Percentiles rank a stretch among this genome's conserved stretches.
Evolutionary conservation across 2,113 vertebrate genomes (phyloP).

Genomic region (Enhydra lutris): DNA sequence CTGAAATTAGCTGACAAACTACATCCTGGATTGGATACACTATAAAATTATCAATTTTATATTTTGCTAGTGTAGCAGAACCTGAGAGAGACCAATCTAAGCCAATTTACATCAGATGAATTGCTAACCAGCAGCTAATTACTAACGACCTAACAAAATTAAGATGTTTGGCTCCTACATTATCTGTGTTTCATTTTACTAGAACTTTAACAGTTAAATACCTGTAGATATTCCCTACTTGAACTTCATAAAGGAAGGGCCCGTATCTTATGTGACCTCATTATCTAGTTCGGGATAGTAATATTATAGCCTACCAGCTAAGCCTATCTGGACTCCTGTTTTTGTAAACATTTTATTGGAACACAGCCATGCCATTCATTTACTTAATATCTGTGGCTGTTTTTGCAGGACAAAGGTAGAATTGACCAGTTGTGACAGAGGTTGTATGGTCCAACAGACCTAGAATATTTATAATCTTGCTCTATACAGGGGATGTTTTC

Average conservation of each 20-base stretch:
- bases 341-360: constrained; percentile 33
- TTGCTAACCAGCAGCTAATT: background rate
- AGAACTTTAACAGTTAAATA: background rate
- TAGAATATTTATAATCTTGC: background rate
- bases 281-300: background rate
- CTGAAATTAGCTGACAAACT: background rate
- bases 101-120: background rate
- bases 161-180: background rate
- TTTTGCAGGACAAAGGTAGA: background rate
- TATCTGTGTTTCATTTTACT: background rate
- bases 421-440: background rate
- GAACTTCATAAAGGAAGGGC: background rate
- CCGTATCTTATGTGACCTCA: background rate
- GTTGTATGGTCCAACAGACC: background rate
- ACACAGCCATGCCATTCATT: background rate
- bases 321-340: background rate
- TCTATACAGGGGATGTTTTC: background rate
- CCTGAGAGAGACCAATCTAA: background rate
- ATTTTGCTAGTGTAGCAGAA: background rate
- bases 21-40: background rate
- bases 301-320: background rate
- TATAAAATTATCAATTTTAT: background rate
- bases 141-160: background rate
- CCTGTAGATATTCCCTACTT: background rate
- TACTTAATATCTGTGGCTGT: background rate